Base-by-base conservation (phyloP, 2,113 vertebrate genomes). In the Conger conger region DNA sequence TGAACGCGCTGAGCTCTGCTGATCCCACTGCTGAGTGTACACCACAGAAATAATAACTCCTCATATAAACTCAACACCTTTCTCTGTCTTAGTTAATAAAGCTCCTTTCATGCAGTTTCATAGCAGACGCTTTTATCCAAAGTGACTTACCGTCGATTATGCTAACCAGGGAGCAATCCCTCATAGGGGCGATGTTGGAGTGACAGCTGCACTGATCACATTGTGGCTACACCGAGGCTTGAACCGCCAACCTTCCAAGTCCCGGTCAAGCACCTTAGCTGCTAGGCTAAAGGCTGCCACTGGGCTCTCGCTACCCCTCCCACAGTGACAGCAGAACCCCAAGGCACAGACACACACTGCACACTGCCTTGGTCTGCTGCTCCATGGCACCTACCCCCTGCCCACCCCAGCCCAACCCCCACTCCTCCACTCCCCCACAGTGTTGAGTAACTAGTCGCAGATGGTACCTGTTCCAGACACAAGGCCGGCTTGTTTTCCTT, bases 401-500 rank as follows among this genome's bases (percentile, higher is more conserved):
- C 40, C 78, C 80, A 42, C 40, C 23, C 63, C 82, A 79, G 63
- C 76, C 80, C 87, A 82, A 79, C 81, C 86, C 82, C 42, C 35
- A 88, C 87, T 86, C 76, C 79, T 84, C 37, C 85, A 63, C 84
- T 81, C 76, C 17, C 88, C 86, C 80, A 33, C 30, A 18, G 85
- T 85, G 89, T 88, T 85, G 78, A 86, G 90, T 93, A 94, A 93
- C 89, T 86, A 92, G 88, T 92, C 85, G 89, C 93, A 94, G 90
- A 94, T 93, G 92, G 92, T 93, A 93, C 92, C 93, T 93, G 93
- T 92, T 92, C 91, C 88, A 83, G 86, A 91, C 89, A 91, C 90
- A 91, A 82, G 85, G 89, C 82, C 86, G 79, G 86, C 89, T 89
- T 91, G 89, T 91, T 92, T 91, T 88, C 87, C 91, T 93, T 94